Base-by-base conservation (phyloP, 2,888 invertebrate genomes). In the Drepanosiphum platanoidis region DNA sequence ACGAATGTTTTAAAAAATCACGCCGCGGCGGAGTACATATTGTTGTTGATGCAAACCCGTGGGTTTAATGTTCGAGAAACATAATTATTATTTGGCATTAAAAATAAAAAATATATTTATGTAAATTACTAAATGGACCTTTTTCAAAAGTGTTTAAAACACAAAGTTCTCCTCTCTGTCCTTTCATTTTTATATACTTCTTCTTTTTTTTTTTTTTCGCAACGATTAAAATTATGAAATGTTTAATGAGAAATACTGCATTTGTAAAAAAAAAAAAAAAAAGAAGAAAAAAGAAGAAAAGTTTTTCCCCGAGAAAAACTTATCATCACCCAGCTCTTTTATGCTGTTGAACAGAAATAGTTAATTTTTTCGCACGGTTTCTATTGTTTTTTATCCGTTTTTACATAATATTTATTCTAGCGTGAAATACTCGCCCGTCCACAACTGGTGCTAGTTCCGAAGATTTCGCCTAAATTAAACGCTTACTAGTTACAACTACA, bases 201-300 rank as follows among this genome's bases (percentile, higher is more conserved):
- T 22, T 8, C 1, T 18, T 7, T n/a, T 30, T 70, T 71, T 81
- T 71, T 70, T n/a, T 30, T 70, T 71, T 81, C 61, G 52, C 58
- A 32, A 81, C 39, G 72, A 72, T 61, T 82, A 72, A 61, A 72
- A 61, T 82, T 82, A n/a, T 42, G 32, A 72, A 82, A 72, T 61
- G 58, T 82, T 81, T 72, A 82, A 82, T 82, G 72, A 82, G 70
- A 71, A 82, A 82, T 82, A 81, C 61, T 71, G 72, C 42, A 72
- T 61, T 72, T 42, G 22, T 0, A 39, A 34, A 11, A 11, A 36
- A 30, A 78, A 61, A 64, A 8, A n/a, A 36, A 30, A 78, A 61
- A 64, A 8, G 13, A 46, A 81, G 71, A 81, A 81, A 81, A 81
- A 81, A 36, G 39, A 68, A 27, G 42, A 46, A 66, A 80, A 70